These are phyloP conservation scores for Celastrina argiolus DNA, from an alignment of 2,888 invertebrate genomes.

Conservation along the genomic window DNA sequence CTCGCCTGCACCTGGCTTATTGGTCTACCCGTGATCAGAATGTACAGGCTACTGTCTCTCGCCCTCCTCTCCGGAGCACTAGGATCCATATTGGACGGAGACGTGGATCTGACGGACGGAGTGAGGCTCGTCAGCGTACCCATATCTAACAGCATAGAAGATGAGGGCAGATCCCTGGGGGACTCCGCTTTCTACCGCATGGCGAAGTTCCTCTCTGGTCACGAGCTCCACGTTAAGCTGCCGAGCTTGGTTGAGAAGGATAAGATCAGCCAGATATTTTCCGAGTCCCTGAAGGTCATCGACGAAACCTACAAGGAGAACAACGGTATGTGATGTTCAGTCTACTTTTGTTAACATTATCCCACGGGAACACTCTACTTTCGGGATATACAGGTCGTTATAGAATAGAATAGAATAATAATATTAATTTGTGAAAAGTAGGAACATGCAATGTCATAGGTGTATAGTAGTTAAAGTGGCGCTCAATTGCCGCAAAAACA, in stretches of 20 bases:
- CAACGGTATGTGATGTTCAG: slow-evolving; percentile 73
- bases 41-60: slow-evolving; percentile 49
- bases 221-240: slow-evolving; percentile 84
- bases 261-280: slow-evolving; percentile 78
- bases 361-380: no score
- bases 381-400: no score
- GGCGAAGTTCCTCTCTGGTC: slow-evolving; percentile 82
- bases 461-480: no score
- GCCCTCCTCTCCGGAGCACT: slow-evolving; percentile 41
- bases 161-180: slow-evolving; percentile 66
- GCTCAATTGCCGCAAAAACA: no score
- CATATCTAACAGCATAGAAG: slow-evolving; percentile 66
- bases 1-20: slow-evolving; percentile 61
- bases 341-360: no score
- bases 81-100: slow-evolving; percentile 61
- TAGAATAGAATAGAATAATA: no score
- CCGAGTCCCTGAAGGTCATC: slow-evolving; percentile 71
- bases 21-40: slow-evolving; percentile 56
- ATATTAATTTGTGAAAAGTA: no score
- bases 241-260: slow-evolving; percentile 83
- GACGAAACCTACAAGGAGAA: slow-evolving; percentile 64
- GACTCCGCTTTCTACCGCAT: slow-evolving; percentile 77
- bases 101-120: slow-evolving; percentile 79
- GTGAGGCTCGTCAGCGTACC: slow-evolving; percentile 79
- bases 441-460: no score